phyloP scores from a whole-genome alignment of 2,113 vertebrate species.

The Machaerirhynchus nigripectus region DNA sequence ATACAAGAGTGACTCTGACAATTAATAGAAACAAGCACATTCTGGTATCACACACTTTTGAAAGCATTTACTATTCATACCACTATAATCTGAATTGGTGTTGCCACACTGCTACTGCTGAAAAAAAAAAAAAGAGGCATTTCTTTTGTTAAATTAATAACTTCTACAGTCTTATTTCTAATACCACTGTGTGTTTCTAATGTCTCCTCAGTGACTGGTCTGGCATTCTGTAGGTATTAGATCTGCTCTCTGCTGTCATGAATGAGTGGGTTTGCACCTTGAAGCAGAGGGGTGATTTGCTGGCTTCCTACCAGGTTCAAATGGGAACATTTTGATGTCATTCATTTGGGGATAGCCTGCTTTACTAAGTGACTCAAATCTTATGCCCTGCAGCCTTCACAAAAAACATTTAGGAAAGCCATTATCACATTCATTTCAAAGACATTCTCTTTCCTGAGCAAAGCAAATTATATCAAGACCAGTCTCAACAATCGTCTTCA shows the following conservation, averaged over 20 bases:
- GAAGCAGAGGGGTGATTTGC: background rate
- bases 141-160: background rate
- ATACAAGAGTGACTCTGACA: background rate
- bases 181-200: background rate
- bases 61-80: background rate
- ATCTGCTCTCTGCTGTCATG: background rate
- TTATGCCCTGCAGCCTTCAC: background rate
- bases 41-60: background rate
- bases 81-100: background rate
- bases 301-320: background rate
- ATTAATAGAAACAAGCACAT: background rate
- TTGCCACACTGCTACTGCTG: background rate
- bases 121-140: background rate
- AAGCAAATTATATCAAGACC: conserved; percentile 11
- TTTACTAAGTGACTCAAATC: background rate
- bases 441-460: background rate
- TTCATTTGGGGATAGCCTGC: background rate
- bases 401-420: background rate
- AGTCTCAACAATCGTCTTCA: background rate
- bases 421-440: conserved; percentile 1
- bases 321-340: background rate
- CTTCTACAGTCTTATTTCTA: background rate
- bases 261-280: background rate
- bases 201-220: background rate
- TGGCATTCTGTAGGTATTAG: background rate